Conservation (phyloP, 1,140 invertebrate genomes). For the Ptiloglossa arizonensis region DNA sequence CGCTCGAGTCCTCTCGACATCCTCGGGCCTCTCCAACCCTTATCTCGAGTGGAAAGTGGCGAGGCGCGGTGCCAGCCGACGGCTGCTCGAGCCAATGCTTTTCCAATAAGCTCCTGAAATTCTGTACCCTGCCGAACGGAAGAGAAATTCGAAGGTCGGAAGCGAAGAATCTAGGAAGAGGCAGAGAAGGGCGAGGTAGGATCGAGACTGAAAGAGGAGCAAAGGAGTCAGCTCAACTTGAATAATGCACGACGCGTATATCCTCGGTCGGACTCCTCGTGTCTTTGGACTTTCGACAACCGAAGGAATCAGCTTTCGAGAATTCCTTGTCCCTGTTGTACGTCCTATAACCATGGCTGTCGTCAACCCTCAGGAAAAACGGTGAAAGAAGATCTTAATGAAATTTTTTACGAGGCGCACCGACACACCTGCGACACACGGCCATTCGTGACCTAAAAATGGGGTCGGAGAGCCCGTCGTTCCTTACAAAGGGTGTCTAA, state of each 20-base stretch:
- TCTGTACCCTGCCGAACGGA: slow-evolving; percentile 48
- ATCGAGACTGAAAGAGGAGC: background rate
- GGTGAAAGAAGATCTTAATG: slow-evolving; percentile 37
- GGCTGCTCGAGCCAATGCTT: slow-evolving; percentile 42
- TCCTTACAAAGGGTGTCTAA: background rate
- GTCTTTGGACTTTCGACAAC: slow-evolving; percentile 49
- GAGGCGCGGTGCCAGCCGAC: slow-evolving; percentile 43
- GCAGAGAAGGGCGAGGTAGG: background rate
- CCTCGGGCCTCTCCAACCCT: slow-evolving; percentile 8
- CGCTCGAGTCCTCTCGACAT: slow-evolving; percentile 22
- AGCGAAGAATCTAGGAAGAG: slow-evolving; percentile 10
- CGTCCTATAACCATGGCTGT: background rate
- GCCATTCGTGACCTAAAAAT: slow-evolving; percentile 18
- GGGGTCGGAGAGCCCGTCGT: background rate
- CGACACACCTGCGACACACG: background rate
- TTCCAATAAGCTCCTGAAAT: slow-evolving; percentile 62
- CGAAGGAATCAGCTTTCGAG: slow-evolving; percentile 50
- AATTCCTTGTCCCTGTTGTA: slow-evolving; percentile 50
- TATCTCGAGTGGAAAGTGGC: slow-evolving; percentile 50
- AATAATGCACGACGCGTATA: slow-evolving; percentile 62
- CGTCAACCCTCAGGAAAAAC: background rate
- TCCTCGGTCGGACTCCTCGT: slow-evolving; percentile 40
- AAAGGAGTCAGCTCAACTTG: slow-evolving; percentile 27
- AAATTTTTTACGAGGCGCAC: slow-evolving; percentile 43
- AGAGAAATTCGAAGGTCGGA: slow-evolving; percentile 22